Conservation (phyloP, 2,797 vertebrate genomes). For the Chloroceryle amazona region DNA sequence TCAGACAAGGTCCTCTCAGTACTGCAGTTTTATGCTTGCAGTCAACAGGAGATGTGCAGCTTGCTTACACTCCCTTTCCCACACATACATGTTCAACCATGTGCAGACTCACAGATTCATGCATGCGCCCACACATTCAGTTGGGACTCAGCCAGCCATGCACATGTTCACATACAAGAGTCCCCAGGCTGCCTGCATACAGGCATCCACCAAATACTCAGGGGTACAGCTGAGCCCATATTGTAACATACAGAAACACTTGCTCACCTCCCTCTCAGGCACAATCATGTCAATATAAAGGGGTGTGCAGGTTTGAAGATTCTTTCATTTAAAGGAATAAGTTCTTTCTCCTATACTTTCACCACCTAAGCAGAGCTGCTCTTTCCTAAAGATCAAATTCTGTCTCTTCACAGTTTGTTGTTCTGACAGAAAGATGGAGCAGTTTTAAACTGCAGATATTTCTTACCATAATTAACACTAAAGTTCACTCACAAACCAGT, state of each 20-base stretch:
- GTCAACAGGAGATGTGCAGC: not conserved
- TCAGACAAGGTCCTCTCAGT: not conserved
- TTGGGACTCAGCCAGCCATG: rapidly evolving
- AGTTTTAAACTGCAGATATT: not conserved
- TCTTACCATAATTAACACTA: not conserved
- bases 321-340: not conserved
- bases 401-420: not conserved
- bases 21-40: not conserved
- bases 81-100: not conserved
- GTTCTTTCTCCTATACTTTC: not conserved
- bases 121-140: rapidly evolving
- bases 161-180: rapidly evolving
- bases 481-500: not conserved
- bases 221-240: not conserved
- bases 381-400: not conserved
- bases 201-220: not conserved
- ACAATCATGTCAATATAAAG: not conserved
- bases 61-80: not conserved
- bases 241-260: not conserved
- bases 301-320: not conserved
- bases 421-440: not conserved
- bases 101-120: not conserved
- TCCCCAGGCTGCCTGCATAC: not conserved
- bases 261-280: not conserved
- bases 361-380: not conserved